Percentiles rank a stretch among this genome's conserved stretches.
phyloP scores from a whole-genome alignment of 2,797 vertebrate genomes.

The Valencia hispanica region DNA sequence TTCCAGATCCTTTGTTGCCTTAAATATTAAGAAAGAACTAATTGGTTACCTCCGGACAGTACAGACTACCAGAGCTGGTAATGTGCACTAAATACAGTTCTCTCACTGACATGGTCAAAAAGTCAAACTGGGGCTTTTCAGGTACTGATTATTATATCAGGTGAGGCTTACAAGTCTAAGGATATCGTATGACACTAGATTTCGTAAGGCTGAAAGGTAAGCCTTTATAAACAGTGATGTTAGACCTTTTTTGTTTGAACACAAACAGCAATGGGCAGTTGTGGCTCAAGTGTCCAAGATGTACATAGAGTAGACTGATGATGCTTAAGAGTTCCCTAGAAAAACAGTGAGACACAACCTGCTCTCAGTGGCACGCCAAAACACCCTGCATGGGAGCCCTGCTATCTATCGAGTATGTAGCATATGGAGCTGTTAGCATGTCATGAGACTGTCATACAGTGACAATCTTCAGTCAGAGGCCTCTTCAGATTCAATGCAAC shows the following conservation, averaged over 20 bases:
- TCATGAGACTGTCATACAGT: too few relatives aligned
- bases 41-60: background rate
- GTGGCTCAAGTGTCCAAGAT: background rate
- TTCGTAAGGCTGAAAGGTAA: background rate
- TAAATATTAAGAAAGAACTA: background rate
- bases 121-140: background rate
- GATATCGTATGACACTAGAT: too few relatives aligned
- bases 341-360: background rate
- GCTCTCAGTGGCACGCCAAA: background rate
- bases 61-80: background rate
- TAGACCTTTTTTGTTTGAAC: background rate
- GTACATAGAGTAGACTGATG: background rate
- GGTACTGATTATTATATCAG: background rate
- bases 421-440: too few relatives aligned
- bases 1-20: slow-evolving; percentile 92
- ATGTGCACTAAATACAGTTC: background rate
- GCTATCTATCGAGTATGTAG: background rate
- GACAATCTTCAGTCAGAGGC: too few relatives aligned
- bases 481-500: too few relatives aligned
- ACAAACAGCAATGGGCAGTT: background rate
- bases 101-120: background rate
- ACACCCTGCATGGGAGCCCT: too few relatives aligned
- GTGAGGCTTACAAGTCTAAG: background rate
- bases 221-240: background rate
- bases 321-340: background rate